These are phyloP conservation scores for Eulithis testata DNA, from an alignment of 2,888 invertebrate species.

Conservation along the genomic window DNA sequence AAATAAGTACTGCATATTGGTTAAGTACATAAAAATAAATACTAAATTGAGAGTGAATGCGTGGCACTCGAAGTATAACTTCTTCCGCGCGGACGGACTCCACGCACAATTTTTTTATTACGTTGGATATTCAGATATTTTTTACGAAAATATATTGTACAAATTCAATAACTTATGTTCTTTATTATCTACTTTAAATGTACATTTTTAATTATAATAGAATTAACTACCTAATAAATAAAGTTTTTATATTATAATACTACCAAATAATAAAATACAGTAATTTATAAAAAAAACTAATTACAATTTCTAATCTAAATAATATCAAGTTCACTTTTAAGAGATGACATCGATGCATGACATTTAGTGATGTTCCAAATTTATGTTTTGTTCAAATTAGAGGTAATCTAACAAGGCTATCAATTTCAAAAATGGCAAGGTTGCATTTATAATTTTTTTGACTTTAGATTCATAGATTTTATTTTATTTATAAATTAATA, in stretches of 20 bases:
- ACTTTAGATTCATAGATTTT: too few species aligned
- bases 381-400: background rate
- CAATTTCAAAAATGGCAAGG: background rate
- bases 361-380: background rate
- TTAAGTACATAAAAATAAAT: too few species aligned
- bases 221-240: too few species aligned
- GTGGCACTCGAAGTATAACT: too few species aligned
- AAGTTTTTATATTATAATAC: too few species aligned
- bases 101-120: too few species aligned
- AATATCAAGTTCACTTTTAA: background rate
- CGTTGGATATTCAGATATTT: slow-evolving; percentile 3
- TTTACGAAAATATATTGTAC: background rate
- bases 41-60: too few species aligned
- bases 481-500: too few species aligned
- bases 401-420: background rate
- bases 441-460: too few species aligned
- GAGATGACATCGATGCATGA: background rate
- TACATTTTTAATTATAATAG: background rate
- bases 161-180: slow-evolving; percentile 3
- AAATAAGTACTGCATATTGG: too few species aligned
- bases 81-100: too few species aligned
- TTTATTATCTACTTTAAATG: slow-evolving; percentile 1
- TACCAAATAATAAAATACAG: background rate
- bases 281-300: background rate
- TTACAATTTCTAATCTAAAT: background rate